These are phyloP conservation scores for Scaptomyza montana DNA, from an alignment of 1,140 invertebrate genomes.

Conservation along the genomic window DNA sequence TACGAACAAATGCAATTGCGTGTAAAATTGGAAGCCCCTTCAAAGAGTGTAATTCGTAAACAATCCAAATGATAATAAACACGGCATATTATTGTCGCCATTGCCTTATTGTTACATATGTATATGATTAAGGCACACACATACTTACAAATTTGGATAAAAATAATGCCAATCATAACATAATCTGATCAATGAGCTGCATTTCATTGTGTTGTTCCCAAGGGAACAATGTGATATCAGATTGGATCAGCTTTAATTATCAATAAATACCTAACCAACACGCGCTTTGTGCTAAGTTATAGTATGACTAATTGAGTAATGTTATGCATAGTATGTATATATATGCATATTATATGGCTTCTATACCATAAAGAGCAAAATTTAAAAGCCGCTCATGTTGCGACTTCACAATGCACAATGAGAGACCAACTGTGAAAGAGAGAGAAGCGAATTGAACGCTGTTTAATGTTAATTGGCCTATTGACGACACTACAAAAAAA, in stretches of 20 bases:
- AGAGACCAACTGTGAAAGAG: neutral
- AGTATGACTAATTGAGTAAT: constrained; percentile 26
- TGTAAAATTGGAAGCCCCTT: constrained; percentile 30
- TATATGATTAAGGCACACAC: constrained; percentile 43
- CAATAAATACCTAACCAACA: constrained; percentile 39
- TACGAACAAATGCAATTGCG: constrained; percentile 34
- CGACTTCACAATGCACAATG: neutral
- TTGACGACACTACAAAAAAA: constrained; percentile 36
- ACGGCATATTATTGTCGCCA: constrained; percentile 51
- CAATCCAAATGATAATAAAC: constrained; percentile 61
- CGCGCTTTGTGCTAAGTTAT: neutral
- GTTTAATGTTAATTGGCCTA: constrained; percentile 70
- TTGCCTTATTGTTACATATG: constrained; percentile 51
- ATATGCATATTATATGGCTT: constrained; percentile 41
- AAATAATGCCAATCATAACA: neutral
- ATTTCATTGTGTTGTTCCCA: too few species aligned
- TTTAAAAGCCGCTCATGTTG: neutral
- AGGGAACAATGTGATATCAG: neutral
- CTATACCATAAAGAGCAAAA: constrained; percentile 2
- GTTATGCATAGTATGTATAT: constrained; percentile 4
- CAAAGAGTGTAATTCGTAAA: constrained; percentile 36
- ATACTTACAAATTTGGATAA: constrained; percentile 1
- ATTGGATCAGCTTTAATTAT: neutral
- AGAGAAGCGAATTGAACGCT: constrained; percentile 2
- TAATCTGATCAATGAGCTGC: neutral